Evolutionary conservation across 2,888 invertebrate genomes (phyloP).

Genomic region (Eulithis prunata): DNA sequence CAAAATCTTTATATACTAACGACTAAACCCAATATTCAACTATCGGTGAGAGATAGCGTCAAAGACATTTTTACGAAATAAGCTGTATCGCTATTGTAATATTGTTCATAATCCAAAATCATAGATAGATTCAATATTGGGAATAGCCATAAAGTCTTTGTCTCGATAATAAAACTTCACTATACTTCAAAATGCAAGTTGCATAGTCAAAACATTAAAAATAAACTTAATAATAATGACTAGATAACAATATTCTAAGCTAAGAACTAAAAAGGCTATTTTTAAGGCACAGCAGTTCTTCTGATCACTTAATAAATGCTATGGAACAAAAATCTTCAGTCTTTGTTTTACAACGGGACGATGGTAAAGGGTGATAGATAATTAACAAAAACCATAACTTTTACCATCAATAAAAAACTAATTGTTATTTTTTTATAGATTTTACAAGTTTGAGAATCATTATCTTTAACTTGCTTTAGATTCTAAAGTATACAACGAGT

Average conservation of each 20-base stretch:
- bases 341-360: constrained; percentile 69
- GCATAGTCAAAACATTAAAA: constrained; percentile 42
- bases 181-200: constrained; percentile 38
- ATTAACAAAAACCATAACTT: no score
- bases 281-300: constrained; percentile 79
- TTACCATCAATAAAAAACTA: no score
- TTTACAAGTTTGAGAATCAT: not conserved
- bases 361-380: no score
- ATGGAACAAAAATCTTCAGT: constrained; percentile 78
- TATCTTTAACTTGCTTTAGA: not conserved
- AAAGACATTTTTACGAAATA: no score
- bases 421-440: no score
- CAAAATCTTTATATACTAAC: constrained; percentile 67
- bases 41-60: no score
- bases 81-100: no score
- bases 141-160: constrained; percentile 65
- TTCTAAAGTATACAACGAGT: not conserved
- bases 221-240: constrained; percentile 72
- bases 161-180: constrained; percentile 53
- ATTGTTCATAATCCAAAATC: no score
- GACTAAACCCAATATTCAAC: no score
- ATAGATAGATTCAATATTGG: no score
- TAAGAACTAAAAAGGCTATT: constrained; percentile 54
- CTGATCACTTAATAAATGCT: constrained; percentile 78
- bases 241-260: constrained; percentile 74